Evolutionary conservation across 2,113 vertebrate genomes (phyloP).

Genomic region (Solenodon paradoxus): DNA sequence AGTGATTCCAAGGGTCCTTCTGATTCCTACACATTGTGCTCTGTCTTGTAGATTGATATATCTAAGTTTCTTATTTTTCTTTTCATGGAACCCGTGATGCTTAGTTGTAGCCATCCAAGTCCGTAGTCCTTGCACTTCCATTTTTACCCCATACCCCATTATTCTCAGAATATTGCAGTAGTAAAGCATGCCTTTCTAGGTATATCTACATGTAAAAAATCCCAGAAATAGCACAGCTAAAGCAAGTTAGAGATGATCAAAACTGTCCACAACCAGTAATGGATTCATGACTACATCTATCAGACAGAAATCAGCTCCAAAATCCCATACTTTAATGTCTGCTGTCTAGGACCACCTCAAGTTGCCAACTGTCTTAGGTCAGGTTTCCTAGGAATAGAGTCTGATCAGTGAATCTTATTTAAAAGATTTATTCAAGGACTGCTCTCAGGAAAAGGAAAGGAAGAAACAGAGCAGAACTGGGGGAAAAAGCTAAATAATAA

Average conservation of each 20-base stretch:
- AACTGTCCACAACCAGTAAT: neutral
- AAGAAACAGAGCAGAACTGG: neutral
- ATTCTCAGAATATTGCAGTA: neutral
- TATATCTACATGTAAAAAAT: neutral
- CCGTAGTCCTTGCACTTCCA: neutral
- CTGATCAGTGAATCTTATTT: neutral
- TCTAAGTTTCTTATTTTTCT: neutral
- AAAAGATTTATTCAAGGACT: neutral
- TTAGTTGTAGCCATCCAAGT: neutral
- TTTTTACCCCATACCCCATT: neutral
- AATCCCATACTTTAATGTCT: neutral
- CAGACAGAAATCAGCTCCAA: neutral
- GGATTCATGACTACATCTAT: neutral
- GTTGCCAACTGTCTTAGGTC: neutral
- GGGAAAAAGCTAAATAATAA: neutral
- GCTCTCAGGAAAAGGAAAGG: neutral
- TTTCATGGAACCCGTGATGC: neutral
- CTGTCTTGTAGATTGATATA: neutral
- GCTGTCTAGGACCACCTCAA: neutral
- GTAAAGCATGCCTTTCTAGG: neutral
- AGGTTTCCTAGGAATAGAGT: neutral
- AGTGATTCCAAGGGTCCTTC: neutral
- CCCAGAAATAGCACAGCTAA: neutral
- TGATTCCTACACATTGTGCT: neutral
- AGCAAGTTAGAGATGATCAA: neutral